Evolutionary conservation across 2,797 vertebrate genomes (phyloP), one percentile per base, ranked within the genome.

Genomic region (Salmo trutta): DNA sequence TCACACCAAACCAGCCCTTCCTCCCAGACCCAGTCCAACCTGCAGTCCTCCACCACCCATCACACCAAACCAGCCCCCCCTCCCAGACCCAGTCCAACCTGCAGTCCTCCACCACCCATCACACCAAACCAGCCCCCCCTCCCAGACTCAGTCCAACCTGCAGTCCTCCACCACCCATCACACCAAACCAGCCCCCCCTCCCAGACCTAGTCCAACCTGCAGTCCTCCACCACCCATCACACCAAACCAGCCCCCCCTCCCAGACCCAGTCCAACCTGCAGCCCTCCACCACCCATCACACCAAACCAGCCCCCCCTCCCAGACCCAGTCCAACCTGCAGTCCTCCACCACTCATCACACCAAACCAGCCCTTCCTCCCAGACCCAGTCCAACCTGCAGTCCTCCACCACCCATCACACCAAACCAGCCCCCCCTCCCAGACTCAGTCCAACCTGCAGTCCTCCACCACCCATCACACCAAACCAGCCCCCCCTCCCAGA

Each of bases 61-160:
- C 33, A 36, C 33, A 36, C 33, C 33, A 6, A 33, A 36, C 33
- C 33, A 36, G 33, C 29, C 83, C 75, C 71, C 85, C 85, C 79
- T n/a, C 87, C 87, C 87, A 89, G 6, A n/a, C 56, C 29, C 27
- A 24, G 29, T 65, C 19, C 75, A 85, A 86, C 90, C 36, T 36
- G 36, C 36, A 36, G 36, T 0, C 36, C 36, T 36, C 33, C 33
- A 36, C 33, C 33, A 36, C 5, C 33, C 33, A 33, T 33, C 33
- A 33, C 92, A 88, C 91, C 90, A 86, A 85, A 85, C 84, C 88
- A 89, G 82, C 90, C 91, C 87, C 3, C 71, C 54, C 54, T n/a
- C 17, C 51, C 51, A 19, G 31, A 31, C 31, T 3, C 31, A 31
- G 31, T 31, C 1, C 6, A 41, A 41, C 7, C 33, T 36, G 33